These are phyloP conservation scores for Caerostris extrusa DNA, from an alignment of 1,140 invertebrate species.

Conservation along the genomic window DNA sequence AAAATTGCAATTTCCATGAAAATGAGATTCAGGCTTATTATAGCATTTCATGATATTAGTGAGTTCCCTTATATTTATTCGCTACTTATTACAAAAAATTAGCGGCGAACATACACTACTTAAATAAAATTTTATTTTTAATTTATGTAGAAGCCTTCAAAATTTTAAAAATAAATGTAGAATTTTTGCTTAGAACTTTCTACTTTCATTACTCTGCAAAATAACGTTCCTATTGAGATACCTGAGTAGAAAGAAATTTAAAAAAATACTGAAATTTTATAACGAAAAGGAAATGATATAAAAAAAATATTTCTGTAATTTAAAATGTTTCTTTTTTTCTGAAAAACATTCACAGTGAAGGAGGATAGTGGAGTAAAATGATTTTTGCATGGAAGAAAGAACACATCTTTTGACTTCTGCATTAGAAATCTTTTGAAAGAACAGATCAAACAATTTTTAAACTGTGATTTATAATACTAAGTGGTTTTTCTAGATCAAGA, in stretches of 20 bases:
- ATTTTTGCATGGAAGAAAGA: background rate
- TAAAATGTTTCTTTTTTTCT: background rate
- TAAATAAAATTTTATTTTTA: too few species aligned
- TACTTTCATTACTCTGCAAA: background rate
- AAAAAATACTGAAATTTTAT: background rate
- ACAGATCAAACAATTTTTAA: constrained; percentile 16
- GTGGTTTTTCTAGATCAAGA: constrained; percentile 21
- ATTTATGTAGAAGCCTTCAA: too few species aligned
- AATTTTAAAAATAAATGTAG: too few species aligned
- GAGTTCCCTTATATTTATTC: too few species aligned
- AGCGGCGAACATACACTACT: too few species aligned
- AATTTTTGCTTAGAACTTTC: too few species aligned
- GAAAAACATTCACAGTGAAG: background rate
- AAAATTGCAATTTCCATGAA: too few species aligned
- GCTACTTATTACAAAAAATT: too few species aligned
- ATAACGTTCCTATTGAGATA: background rate
- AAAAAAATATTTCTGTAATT: background rate
- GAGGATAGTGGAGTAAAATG: constrained; percentile 4
- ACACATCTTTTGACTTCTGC: constrained; percentile 9
- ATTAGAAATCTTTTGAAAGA: background rate
- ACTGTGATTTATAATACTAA: constrained; percentile 14
- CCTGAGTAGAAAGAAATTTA: background rate
- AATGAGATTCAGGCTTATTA: too few species aligned
- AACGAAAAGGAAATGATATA: background rate
- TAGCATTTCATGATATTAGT: too few species aligned